Evolutionary conservation across 1,140 invertebrate species (phyloP).

Genomic region (Caenorhabditis brenneri): DNA sequence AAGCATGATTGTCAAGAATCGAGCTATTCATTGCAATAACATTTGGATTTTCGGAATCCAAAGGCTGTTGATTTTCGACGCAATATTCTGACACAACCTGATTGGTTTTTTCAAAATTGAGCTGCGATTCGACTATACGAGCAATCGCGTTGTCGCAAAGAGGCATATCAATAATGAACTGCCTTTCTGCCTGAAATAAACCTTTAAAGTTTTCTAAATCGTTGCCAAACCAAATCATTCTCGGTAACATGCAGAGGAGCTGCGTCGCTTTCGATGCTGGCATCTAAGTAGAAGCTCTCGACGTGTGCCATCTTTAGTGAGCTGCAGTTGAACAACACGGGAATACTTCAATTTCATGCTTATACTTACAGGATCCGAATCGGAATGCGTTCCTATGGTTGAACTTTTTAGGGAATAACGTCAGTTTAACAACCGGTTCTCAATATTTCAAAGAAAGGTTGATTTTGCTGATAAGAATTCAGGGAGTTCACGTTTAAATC

Average conservation of each 20-base stretch:
- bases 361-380: neutral
- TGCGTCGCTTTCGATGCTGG: neutral
- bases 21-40: neutral
- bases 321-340: neutral
- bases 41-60: neutral
- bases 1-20: conserved; percentile 6
- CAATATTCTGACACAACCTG: neutral
- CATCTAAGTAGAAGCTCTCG: conserved; percentile 9
- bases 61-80: neutral
- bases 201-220: neutral
- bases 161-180: neutral
- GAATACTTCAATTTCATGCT: neutral
- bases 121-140: neutral
- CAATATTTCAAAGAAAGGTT: neutral
- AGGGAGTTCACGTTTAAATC: neutral
- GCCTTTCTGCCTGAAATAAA: neutral
- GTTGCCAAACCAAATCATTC: neutral
- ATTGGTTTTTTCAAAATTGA: neutral
- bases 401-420: neutral
- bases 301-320: neutral
- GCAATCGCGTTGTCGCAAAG: neutral
- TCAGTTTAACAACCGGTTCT: neutral
- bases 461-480: neutral
- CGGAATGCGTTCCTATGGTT: neutral
- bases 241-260: neutral